phyloP scores from a whole-genome alignment of 2,797 vertebrate genomes.

The Microcaecilia unicolor region DNA sequence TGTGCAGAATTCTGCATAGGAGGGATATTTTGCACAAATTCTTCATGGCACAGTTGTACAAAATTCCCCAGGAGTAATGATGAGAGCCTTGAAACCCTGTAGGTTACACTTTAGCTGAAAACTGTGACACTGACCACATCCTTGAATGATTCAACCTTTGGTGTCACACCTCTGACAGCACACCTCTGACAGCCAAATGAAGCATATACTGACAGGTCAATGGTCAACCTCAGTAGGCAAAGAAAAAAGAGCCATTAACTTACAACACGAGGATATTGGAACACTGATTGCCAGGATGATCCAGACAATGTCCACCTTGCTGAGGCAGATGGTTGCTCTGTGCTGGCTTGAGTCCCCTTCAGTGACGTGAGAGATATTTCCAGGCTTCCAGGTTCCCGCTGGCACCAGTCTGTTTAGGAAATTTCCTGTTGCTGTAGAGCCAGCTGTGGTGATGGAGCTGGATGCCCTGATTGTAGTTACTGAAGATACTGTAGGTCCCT shows the following conservation, averaged over 20 bases:
- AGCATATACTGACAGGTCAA: too few species aligned
- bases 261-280: conserved; percentile 90
- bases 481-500: conserved; percentile 20
- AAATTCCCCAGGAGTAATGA: too few species aligned
- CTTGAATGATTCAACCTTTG: too few species aligned
- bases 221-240: not conserved
- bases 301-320: conserved; percentile 93
- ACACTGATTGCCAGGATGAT: conserved; percentile 91
- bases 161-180: too few species aligned
- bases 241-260: conserved; percentile 48
- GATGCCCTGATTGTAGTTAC: conserved; percentile 27
- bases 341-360: conserved; percentile 60
- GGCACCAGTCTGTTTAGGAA: conserved; percentile 84
- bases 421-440: conserved; percentile 70
- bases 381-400: conserved; percentile 70
- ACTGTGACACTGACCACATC: too few species aligned
- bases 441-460: conserved; percentile 51
- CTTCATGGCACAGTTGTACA: too few species aligned
- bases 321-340: conserved; percentile 80
- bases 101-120: too few species aligned
- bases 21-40: too few species aligned
- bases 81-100: too few species aligned
- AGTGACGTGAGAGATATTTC: conserved; percentile 77
- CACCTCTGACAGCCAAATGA: too few species aligned
- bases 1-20: too few species aligned